phyloP scores from a whole-genome alignment of 1,140 invertebrate species.

The Tenebrio molitor region DNA sequence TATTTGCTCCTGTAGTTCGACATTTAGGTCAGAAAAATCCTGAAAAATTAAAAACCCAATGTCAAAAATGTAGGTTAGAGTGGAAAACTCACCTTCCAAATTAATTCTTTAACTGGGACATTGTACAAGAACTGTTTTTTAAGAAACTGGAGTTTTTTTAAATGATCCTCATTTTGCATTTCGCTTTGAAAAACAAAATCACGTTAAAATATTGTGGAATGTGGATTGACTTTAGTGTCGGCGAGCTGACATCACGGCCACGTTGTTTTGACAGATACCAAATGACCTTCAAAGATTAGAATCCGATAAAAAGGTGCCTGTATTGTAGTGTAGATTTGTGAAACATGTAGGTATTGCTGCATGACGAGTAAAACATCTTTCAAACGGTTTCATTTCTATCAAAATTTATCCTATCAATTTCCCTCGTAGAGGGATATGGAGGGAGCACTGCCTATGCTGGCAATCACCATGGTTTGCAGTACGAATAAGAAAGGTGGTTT shows the following conservation, averaged over 20 bases:
- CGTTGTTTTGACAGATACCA: neutral
- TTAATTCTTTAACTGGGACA: conserved; percentile 63
- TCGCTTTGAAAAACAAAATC: neutral
- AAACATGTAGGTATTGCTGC: too few species aligned
- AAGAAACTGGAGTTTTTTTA: conserved; percentile 24
- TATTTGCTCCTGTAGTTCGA: conserved; percentile 65
- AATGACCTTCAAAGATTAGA: too few species aligned
- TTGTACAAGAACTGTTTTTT: conserved; percentile 66
- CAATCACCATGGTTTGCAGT: too few species aligned
- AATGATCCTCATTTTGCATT: conserved; percentile 23
- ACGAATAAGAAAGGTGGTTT: too few species aligned
- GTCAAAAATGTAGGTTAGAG: conserved; percentile 40
- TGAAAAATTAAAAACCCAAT: conserved; percentile 53
- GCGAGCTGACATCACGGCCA: neutral
- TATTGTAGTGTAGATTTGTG: too few species aligned
- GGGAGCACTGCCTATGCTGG: too few species aligned
- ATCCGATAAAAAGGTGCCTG: too few species aligned
- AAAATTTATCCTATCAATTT: too few species aligned
- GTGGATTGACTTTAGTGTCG: neutral
- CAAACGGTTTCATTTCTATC: too few species aligned
- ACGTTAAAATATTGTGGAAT: neutral
- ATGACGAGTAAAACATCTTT: too few species aligned
- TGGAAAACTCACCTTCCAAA: conserved; percentile 62
- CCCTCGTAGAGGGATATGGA: too few species aligned
- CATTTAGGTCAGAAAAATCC: conserved; percentile 49